Evolutionary conservation across 2,113 vertebrate species (phyloP).

Genomic region (Ovis canadensis): DNA sequence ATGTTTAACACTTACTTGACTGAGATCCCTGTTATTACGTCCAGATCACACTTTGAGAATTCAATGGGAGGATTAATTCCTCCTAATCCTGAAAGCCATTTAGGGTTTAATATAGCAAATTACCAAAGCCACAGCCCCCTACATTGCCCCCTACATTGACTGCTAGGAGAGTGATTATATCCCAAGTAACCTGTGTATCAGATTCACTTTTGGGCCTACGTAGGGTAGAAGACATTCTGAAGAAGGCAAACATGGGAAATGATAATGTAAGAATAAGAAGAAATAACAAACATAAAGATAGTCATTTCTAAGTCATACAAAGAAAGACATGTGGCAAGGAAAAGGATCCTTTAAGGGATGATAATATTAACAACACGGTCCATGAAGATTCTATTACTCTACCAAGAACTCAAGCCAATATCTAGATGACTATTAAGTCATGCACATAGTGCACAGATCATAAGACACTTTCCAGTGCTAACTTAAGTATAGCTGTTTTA

Average conservation of each 20-base stretch:
- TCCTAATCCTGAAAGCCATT: constrained; percentile 24
- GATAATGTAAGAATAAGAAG: not conserved
- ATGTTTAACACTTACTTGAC: not conserved
- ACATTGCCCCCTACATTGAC: not conserved
- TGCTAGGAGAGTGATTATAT: not conserved
- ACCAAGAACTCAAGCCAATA: not conserved
- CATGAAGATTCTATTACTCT: not conserved
- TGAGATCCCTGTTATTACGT: not conserved
- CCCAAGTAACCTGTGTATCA: not conserved
- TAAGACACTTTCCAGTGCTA: not conserved
- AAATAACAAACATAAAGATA: not conserved
- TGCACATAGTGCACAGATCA: not conserved
- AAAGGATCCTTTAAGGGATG: not conserved
- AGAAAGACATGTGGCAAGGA: not conserved
- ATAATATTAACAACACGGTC: not conserved
- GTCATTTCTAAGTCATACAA: not conserved
- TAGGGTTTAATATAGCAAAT: not conserved
- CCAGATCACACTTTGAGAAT: not conserved
- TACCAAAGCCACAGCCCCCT: not conserved
- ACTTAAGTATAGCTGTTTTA: not conserved
- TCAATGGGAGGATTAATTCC: not conserved
- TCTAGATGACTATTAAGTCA: not conserved
- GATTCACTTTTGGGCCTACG: not conserved
- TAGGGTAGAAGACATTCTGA: not conserved
- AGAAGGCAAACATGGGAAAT: not conserved